Conservation (phyloP, 2,797 vertebrate genomes). For the Muraenolepis orangiensis region DNA sequence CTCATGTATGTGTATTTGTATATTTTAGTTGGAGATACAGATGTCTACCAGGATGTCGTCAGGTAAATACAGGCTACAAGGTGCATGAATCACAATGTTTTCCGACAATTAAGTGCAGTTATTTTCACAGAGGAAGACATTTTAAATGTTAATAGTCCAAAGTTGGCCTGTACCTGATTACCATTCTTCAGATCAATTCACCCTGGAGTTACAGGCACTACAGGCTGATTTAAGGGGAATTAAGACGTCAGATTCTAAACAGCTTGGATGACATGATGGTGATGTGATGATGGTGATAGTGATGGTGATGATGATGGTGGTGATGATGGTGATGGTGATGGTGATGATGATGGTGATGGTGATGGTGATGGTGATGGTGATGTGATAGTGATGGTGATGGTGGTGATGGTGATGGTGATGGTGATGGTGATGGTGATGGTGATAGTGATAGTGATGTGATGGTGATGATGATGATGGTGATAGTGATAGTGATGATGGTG, state of each 20-base stretch:
- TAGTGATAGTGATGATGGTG: no score
- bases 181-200: background rate
- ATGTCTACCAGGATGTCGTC: conserved; percentile 16
- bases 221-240: background rate
- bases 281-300: background rate
- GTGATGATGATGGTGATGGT: no score
- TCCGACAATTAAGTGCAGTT: background rate
- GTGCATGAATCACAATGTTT: background rate
- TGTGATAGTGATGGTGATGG: background rate
- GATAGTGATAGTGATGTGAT: no score
- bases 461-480: no score
- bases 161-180: background rate
- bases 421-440: no score
- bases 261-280: background rate
- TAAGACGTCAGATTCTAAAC: background rate
- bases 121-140: background rate
- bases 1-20: no score
- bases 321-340: no score
- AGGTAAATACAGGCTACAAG: conserved; percentile 19
- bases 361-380: no score
- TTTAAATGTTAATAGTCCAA: conserved; percentile 1
- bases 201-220: background rate
- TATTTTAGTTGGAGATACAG: conserved; percentile 6
- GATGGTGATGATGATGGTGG: background rate
- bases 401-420: no score